These are phyloP conservation scores for Idaea biselata DNA, from an alignment of 2,888 invertebrate species.

Conservation along the genomic window DNA sequence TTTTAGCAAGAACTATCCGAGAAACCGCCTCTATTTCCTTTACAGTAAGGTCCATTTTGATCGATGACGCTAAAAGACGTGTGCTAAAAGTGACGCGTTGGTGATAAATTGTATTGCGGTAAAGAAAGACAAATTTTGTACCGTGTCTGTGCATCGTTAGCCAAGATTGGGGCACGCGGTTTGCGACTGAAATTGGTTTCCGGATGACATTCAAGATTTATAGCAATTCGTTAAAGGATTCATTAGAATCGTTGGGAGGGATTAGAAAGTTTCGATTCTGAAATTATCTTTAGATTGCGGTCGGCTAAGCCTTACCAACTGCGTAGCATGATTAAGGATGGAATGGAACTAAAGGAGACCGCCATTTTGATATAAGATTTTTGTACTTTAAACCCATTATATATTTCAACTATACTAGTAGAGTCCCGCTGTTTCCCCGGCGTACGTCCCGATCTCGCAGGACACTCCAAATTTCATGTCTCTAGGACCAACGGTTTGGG, in stretches of 20 bases:
- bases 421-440: no score
- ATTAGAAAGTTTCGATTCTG: background rate
- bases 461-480: no score
- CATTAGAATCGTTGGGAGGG: background rate
- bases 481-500: no score
- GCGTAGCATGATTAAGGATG: background rate
- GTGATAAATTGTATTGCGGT: slow-evolving; percentile 52
- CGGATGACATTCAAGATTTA: slow-evolving; percentile 26
- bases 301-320: background rate
- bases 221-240: slow-evolving; percentile 6
- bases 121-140: slow-evolving; percentile 63
- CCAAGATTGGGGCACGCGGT: slow-evolving; percentile 42
- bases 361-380: no score
- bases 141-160: slow-evolving; percentile 54
- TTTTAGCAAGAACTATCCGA: background rate
- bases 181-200: slow-evolving; percentile 28
- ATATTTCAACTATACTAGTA: no score
- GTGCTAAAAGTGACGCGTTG: slow-evolving; percentile 33
- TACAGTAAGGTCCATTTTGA: background rate
- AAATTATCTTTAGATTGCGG: background rate
- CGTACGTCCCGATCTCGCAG: no score
- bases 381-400: no score
- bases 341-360: no score
- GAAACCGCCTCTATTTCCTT: background rate
- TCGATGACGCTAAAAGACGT: slow-evolving; percentile 5